phyloP scores from a whole-genome alignment of 2,888 invertebrate species.

The Margaritifera margaritifera region DNA sequence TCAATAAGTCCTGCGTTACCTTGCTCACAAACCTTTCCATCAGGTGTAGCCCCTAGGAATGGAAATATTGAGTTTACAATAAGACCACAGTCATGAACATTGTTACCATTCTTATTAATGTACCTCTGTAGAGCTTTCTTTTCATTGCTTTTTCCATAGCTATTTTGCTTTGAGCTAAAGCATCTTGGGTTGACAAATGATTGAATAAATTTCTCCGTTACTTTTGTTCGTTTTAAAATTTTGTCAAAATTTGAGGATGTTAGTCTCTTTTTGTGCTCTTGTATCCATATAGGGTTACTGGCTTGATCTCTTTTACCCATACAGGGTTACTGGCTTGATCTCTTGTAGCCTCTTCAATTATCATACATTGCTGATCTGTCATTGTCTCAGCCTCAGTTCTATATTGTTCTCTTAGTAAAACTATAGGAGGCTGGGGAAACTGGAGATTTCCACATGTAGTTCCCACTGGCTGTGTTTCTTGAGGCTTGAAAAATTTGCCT shows the following conservation, averaged over 20 bases:
- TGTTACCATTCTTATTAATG: slow-evolving; percentile 12
- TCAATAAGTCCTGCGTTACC: slow-evolving; percentile 21
- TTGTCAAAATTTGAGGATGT: slow-evolving; percentile 28
- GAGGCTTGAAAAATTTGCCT: slow-evolving; percentile 4
- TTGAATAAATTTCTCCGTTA: slow-evolving; percentile 8
- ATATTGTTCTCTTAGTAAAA: neutral
- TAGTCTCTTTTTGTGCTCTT: slow-evolving; percentile 10
- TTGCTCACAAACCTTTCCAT: slow-evolving; percentile 21
- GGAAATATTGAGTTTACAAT: slow-evolving; percentile 21
- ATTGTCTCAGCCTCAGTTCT: slow-evolving; percentile 3
- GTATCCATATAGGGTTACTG: too few relatives aligned
- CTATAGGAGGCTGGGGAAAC: slow-evolving; percentile 3
- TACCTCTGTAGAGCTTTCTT: slow-evolving; percentile 18
- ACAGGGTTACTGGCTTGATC: too few relatives aligned
- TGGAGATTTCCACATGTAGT: slow-evolving; percentile 12
- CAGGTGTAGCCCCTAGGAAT: slow-evolving; percentile 29
- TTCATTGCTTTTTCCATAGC: slow-evolving; percentile 20
- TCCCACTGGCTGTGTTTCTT: too few relatives aligned
- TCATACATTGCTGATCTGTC: slow-evolving; percentile 12
- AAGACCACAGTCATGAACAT: slow-evolving; percentile 24
- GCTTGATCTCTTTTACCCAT: too few relatives aligned
- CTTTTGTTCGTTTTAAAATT: slow-evolving; percentile 18
- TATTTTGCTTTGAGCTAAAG: too few relatives aligned
- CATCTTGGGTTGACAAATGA: neutral
- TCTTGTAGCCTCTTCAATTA: too few relatives aligned